phyloP scores from a whole-genome alignment of 2,888 invertebrate genomes.

The Erebia aethiops region DNA sequence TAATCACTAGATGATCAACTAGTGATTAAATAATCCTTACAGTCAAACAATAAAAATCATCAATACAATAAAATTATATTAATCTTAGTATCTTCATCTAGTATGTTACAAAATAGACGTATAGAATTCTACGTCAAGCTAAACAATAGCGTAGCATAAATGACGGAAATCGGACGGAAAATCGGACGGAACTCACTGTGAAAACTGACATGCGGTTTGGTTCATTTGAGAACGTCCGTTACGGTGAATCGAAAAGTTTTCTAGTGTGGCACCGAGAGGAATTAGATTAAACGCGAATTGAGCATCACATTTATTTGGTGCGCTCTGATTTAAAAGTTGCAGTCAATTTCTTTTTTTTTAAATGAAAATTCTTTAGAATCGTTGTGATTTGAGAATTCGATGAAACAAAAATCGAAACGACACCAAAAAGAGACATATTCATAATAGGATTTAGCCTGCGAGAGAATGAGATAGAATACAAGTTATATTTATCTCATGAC shows the following conservation, averaged over 20 bases:
- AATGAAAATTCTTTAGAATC: too few relatives aligned
- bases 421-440: too few relatives aligned
- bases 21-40: too few relatives aligned
- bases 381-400: too few relatives aligned
- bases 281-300: conserved; percentile 33
- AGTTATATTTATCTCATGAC: too few relatives aligned
- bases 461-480: too few relatives aligned
- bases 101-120: not conserved
- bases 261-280: conserved; percentile 23
- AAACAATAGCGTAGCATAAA: conserved; percentile 3
- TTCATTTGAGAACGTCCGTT: conserved; percentile 17
- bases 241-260: conserved; percentile 30
- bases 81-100: too few relatives aligned
- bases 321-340: not conserved
- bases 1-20: too few relatives aligned
- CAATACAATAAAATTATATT: too few relatives aligned
- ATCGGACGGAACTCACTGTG: conserved; percentile 7
- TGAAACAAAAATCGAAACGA: too few relatives aligned
- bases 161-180: conserved; percentile 1
- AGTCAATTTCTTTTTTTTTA: not conserved
- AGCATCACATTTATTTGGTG: conserved; percentile 22
- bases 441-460: too few relatives aligned
- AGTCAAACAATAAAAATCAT: too few relatives aligned
- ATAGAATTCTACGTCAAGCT: not conserved
- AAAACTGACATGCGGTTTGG: conserved; percentile 7